Conservation (phyloP, 2,797 vertebrate species). For the Jordanella pulchra region DNA sequence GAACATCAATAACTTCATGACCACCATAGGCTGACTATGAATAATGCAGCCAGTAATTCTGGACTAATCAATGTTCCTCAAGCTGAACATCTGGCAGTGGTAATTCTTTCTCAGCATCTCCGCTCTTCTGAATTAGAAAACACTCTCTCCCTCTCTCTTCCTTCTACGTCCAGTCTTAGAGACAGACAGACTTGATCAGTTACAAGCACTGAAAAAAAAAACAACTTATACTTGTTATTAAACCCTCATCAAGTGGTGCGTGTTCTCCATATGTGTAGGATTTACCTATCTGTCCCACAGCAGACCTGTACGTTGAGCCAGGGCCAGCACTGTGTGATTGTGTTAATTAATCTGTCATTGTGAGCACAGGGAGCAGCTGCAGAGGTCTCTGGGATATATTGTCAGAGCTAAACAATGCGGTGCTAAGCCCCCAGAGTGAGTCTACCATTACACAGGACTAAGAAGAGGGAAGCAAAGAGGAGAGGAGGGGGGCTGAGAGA, state of each 20-base stretch:
- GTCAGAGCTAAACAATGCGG: conserved; percentile 97
- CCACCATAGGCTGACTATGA: conserved; percentile 79
- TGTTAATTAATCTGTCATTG: conserved; percentile 99
- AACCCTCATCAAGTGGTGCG: conserved; percentile 81
- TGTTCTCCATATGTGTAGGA: conserved; percentile 90
- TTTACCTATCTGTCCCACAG: conserved; percentile 97
- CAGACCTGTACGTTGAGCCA: conserved; percentile 96
- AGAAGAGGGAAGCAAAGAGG: conserved; percentile 76
- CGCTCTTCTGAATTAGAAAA: conserved; percentile 80
- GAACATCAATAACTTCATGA: conserved; percentile 80
- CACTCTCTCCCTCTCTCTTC: conserved; percentile 49
- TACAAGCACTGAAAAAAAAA: conserved; percentile 65
- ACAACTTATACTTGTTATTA: conserved; percentile 79
- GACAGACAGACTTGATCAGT: conserved; percentile 76
- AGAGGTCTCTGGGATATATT: conserved; percentile 93
- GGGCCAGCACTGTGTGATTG: conserved; percentile 95
- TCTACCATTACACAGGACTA: conserved; percentile 93
- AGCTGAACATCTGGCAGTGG: conserved; percentile 81
- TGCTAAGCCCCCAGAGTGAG: conserved; percentile 94
- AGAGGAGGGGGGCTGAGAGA: conserved; percentile 74
- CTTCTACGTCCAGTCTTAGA: conserved; percentile 57
- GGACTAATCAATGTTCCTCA: conserved; percentile 82
- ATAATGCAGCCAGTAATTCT: conserved; percentile 79
- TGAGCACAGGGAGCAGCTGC: conserved; percentile 95
- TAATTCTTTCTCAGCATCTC: conserved; percentile 79